phyloP scores from a whole-genome alignment of 2,888 invertebrate genomes.

The Thyatira batis region DNA sequence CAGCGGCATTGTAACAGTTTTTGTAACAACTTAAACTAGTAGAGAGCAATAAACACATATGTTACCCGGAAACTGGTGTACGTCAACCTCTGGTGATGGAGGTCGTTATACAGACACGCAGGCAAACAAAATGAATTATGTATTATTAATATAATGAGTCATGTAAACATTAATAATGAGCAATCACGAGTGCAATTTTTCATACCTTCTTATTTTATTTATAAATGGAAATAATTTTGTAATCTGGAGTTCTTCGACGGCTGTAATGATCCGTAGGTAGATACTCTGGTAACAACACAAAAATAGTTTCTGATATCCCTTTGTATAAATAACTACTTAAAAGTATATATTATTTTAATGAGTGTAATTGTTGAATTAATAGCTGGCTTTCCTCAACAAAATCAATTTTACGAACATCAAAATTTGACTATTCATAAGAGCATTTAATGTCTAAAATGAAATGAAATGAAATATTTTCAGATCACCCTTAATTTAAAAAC shows the following conservation, averaged over 20 bases:
- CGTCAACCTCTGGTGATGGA: background rate
- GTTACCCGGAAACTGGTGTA: background rate
- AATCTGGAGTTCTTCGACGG: background rate
- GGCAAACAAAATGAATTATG: slow-evolving; percentile 8
- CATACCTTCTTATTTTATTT: background rate
- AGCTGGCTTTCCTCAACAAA: too few species aligned
- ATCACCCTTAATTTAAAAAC: too few species aligned
- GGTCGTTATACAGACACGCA: slow-evolving; percentile 7
- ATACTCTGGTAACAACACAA: too few species aligned
- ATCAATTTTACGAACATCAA: too few species aligned
- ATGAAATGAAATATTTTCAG: too few species aligned
- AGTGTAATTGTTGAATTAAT: too few species aligned
- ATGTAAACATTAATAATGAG: slow-evolving; percentile 6
- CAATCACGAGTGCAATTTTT: background rate
- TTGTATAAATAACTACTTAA: too few species aligned
- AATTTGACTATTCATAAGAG: too few species aligned
- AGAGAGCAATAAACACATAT: background rate
- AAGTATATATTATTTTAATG: too few species aligned
- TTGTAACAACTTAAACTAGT: slow-evolving; percentile 4
- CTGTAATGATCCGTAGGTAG: background rate
- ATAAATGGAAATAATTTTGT: background rate
- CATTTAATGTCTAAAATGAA: too few species aligned
- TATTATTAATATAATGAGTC: slow-evolving; percentile 11
- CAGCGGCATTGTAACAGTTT: background rate
- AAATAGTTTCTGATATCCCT: too few species aligned